Conservation (phyloP, 2,888 invertebrate genomes). For the Synergus laeviventris region DNA sequence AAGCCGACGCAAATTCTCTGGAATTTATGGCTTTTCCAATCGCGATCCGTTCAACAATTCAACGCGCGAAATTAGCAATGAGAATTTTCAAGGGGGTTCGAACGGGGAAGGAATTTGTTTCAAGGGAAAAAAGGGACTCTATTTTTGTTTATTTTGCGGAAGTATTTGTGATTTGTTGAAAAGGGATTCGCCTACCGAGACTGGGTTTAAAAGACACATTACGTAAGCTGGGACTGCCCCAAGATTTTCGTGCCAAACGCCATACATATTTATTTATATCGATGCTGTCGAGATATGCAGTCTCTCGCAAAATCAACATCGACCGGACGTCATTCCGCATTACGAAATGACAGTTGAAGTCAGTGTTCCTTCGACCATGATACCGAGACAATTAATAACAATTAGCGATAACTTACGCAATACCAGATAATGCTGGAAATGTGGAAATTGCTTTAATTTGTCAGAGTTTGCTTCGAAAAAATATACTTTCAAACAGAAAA, state of each 20-base stretch:
- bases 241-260: slow-evolving; percentile 51
- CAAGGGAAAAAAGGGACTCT: not conserved
- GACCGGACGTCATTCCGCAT: not conserved
- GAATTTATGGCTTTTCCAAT: slow-evolving; percentile 4
- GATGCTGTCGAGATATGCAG: slow-evolving; percentile 42
- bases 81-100: not conserved
- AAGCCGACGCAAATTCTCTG: slow-evolving; percentile 2
- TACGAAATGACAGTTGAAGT: not conserved
- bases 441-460: not conserved
- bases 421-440: not conserved
- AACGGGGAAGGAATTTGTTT: not conserved
- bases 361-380: not conserved
- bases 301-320: slow-evolving; percentile 48
- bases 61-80: not conserved
- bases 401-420: not conserved
- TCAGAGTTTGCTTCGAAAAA: not conserved
- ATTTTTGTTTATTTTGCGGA: not conserved
- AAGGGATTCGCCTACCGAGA: not conserved
- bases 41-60: slow-evolving; percentile 9
- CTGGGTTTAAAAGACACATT: slow-evolving; percentile 38
- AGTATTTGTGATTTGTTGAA: not conserved
- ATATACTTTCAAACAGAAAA: not conserved
- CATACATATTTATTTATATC: slow-evolving; percentile 51
- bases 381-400: slow-evolving; percentile 6
- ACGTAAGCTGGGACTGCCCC: slow-evolving; percentile 54